These are phyloP conservation scores for Stenotaenia linearis DNA, from an alignment of 2,888 invertebrate species.

Conservation along the genomic window DNA sequence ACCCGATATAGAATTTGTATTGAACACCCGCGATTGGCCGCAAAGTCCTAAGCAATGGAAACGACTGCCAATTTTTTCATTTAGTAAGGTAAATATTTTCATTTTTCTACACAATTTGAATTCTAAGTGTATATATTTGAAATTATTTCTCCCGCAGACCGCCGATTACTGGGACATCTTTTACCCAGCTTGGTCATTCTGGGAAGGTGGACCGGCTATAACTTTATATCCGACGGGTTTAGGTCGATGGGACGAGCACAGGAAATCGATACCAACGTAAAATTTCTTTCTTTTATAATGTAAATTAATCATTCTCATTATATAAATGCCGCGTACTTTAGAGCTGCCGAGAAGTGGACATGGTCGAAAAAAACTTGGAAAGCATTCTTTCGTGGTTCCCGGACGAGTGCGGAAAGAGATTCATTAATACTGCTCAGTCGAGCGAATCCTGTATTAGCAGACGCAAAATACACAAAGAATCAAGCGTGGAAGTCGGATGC, in stretches of 20 bases:
- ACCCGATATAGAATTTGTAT: slow-evolving; percentile 74
- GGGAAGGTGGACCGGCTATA: slow-evolving; percentile 97
- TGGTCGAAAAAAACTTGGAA: slow-evolving; percentile 67
- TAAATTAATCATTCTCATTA: neutral
- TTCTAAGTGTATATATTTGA: neutral
- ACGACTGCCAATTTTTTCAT: slow-evolving; percentile 80
- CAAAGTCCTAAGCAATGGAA: slow-evolving; percentile 62
- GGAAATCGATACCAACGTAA: slow-evolving; percentile 60
- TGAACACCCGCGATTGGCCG: slow-evolving; percentile 92
- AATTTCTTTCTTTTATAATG: too few relatives aligned
- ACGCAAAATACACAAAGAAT: slow-evolving; percentile 94
- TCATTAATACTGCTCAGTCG: slow-evolving; percentile 71
- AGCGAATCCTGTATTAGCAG: slow-evolving; percentile 66
- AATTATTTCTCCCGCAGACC: slow-evolving; percentile 57
- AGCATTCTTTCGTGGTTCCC: slow-evolving; percentile 85
- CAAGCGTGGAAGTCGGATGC: slow-evolving; percentile 95
- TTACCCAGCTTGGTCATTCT: slow-evolving; percentile 93
- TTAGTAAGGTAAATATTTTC: slow-evolving; percentile 67
- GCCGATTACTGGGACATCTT: slow-evolving; percentile 79
- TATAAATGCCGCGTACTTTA: too few relatives aligned
- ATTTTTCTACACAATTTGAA: neutral
- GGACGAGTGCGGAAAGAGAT: slow-evolving; percentile 88
- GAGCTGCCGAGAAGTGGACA: slow-evolving; percentile 59
- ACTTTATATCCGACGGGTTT: slow-evolving; percentile 69
- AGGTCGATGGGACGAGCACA: slow-evolving; percentile 77